These are phyloP conservation scores for Chaetophractus vellerosus DNA, from an alignment of 2,797 vertebrate species.

Conservation along the genomic window DNA sequence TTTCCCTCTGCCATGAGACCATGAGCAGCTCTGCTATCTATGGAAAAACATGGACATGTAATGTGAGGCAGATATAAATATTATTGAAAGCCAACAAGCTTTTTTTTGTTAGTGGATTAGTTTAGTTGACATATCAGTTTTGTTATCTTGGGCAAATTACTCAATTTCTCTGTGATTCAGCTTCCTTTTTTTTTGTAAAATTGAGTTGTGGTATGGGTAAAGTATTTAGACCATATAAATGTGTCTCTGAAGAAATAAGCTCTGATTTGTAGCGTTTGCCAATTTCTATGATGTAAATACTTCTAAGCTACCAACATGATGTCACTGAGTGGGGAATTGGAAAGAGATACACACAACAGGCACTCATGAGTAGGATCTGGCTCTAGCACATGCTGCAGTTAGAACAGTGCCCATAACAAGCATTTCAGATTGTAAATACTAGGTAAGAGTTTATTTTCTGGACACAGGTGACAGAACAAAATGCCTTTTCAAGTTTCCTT, in stretches of 20 bases:
- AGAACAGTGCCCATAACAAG: not conserved
- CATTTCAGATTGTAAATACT: not conserved
- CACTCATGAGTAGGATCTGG: not conserved
- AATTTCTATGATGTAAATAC: not conserved
- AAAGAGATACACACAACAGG: not conserved
- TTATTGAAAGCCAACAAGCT: not conserved
- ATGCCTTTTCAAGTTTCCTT: constrained; percentile 38
- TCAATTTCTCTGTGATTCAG: not conserved
- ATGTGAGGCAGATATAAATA: constrained; percentile 15
- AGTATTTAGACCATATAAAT: not conserved
- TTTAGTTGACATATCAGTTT: constrained; percentile 1
- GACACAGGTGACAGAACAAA: constrained; percentile 1
- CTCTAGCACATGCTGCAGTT: not conserved
- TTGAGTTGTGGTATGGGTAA: not conserved
- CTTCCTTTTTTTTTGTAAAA: not conserved
- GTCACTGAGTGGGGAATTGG: not conserved
- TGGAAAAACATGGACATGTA: not conserved
- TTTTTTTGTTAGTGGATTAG: not conserved
- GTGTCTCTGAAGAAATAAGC: constrained; percentile 25
- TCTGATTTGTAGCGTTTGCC: not conserved
- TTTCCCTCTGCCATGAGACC: not conserved
- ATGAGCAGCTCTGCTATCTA: not conserved
- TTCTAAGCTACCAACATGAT: not conserved
- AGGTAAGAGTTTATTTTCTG: not conserved
- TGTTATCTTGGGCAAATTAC: not conserved